Evolutionary conservation across 2,113 vertebrate species (phyloP).

Genomic region (Myiagra hebetior): DNA sequence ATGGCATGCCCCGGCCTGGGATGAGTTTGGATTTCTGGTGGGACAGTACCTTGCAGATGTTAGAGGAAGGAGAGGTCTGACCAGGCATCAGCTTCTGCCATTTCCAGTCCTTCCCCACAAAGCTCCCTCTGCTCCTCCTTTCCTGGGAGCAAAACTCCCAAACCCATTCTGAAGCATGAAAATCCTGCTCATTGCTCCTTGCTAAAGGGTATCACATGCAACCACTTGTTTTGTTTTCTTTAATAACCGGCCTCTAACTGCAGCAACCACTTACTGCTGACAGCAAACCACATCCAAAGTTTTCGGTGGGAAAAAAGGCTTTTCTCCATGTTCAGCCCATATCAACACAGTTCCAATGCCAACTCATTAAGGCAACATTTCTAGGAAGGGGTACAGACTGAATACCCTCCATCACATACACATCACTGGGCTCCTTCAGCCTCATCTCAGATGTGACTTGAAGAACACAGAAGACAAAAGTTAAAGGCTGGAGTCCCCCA

Average conservation of each 20-base stretch:
- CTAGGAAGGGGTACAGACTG: not conserved
- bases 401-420: not conserved
- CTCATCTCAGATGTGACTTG: not conserved
- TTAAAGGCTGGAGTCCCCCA: not conserved
- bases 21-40: constrained; percentile 37
- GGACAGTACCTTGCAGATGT: not conserved
- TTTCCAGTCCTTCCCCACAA: not conserved
- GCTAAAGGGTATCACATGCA: not conserved
- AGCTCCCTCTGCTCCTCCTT: not conserved
- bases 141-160: not conserved
- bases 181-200: not conserved
- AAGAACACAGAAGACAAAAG: not conserved
- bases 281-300: not conserved
- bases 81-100: not conserved
- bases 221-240: not conserved
- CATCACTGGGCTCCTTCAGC: not conserved
- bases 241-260: not conserved
- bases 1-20: constrained; percentile 17
- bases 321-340: not conserved
- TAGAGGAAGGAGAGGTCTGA: not conserved
- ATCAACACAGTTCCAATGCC: not conserved
- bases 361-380: not conserved
- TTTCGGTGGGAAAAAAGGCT: not conserved
- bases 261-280: not conserved
- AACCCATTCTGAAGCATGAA: not conserved